A percentile compares a stretch with the other conserved stretches of the same genome.
Evolutionary conservation across 2,888 invertebrate genomes (phyloP).

Genomic region (Lasioglossum vierecki): DNA sequence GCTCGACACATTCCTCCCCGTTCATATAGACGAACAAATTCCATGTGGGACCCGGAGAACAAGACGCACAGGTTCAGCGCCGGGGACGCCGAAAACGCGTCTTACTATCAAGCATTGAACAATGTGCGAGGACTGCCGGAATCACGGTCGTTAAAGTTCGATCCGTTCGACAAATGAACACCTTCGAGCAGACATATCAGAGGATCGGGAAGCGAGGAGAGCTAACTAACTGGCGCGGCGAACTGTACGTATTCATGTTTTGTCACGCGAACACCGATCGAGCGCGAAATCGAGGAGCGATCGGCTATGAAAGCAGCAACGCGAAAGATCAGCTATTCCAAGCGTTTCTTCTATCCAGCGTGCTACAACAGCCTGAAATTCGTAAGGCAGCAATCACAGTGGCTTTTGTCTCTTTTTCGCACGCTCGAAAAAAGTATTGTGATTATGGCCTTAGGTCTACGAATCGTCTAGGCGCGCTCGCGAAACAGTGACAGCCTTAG

Average conservation of each 20-base stretch:
- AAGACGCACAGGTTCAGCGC: conserved; percentile 88
- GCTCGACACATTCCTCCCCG: conserved; percentile 65
- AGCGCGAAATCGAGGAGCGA: neutral
- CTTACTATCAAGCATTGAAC: conserved; percentile 85
- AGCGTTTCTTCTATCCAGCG: neutral
- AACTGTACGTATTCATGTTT: conserved; percentile 1
- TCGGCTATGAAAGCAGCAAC: conserved; percentile 13
- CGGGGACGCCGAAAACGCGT: conserved; percentile 88
- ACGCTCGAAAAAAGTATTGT: too few species aligned
- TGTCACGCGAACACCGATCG: neutral
- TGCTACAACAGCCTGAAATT: neutral
- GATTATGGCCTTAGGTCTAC: neutral
- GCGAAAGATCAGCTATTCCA: conserved; percentile 17
- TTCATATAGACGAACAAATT: conserved; percentile 69
- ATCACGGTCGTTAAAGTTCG: conserved; percentile 88
- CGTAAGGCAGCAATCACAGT: neutral
- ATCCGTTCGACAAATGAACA: conserved; percentile 84
- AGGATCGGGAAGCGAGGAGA: conserved; percentile 12
- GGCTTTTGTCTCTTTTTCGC: too few species aligned
- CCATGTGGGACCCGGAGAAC: conserved; percentile 75
- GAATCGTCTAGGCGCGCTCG: conserved; percentile 26
- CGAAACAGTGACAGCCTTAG: neutral
- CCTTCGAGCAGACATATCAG: conserved; percentile 38
- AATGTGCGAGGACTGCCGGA: conserved; percentile 86
- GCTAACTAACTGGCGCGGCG: neutral